Evolutionary conservation across 2,113 vertebrate species (phyloP).

Genomic region (Neoarius graeffei): DNA sequence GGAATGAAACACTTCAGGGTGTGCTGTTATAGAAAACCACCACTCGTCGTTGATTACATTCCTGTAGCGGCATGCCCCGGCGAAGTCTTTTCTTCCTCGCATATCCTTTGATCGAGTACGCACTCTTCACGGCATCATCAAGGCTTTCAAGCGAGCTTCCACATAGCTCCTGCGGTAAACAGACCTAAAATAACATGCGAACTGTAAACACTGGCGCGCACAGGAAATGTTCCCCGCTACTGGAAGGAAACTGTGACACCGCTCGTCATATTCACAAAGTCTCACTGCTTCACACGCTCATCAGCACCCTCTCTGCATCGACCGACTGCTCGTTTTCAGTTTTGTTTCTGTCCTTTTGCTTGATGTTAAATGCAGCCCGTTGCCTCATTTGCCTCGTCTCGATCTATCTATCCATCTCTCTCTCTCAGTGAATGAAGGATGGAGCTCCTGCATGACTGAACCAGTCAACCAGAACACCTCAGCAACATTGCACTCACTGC

Average conservation of each 20-base stretch:
- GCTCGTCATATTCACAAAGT: conserved; percentile 3
- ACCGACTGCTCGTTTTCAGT: not conserved
- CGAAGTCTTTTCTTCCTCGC: not conserved
- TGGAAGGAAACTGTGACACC: not conserved
- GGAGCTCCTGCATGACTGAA: conserved; percentile 7
- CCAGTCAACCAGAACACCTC: conserved; percentile 35
- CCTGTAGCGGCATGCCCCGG: not conserved
- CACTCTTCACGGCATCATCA: not conserved
- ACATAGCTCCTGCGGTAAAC: not conserved
- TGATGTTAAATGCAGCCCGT: not conserved
- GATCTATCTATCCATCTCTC: not conserved
- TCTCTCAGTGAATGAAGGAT: not conserved
- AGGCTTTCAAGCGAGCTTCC: not conserved
- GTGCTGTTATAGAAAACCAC: not conserved
- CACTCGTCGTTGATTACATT: not conserved
- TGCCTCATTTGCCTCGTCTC: not conserved
- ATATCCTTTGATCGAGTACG: not conserved
- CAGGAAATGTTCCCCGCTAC: conserved; percentile 3
- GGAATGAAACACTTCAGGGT: not conserved
- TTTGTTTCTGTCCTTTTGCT: not conserved
- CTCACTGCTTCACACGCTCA: not conserved
- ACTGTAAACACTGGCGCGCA: not conserved
- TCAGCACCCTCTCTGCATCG: not conserved
- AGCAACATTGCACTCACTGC: conserved; percentile 23
- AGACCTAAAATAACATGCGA: conserved; percentile 9